Evolutionary conservation across 2,113 vertebrate species (phyloP), one percentile per base, ranked within the genome.

Genomic region (Xyliphius kryptos): DNA sequence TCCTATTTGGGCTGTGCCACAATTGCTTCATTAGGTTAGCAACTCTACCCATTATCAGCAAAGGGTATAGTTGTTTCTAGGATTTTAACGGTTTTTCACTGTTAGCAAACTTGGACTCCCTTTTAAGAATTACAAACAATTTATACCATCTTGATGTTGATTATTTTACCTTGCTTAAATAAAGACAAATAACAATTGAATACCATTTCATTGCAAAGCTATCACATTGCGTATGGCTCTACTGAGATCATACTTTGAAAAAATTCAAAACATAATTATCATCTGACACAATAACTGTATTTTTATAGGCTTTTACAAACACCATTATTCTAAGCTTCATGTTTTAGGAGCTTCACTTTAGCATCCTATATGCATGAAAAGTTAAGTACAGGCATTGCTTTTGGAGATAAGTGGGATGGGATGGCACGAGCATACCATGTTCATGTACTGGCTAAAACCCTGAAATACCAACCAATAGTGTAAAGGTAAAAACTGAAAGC

Each of bases 11-110:
- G 54, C 64, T 65, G 52, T 6, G 26, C 67, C 58, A 62, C 67
- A 14, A 56, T 50, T 70, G 65, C 68, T 46, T 72, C 67, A 63
- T 75, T 73, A 76, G 72, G 68, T 77, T 76, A 74, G 55, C 63
- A 61, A 48, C 68, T 74, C 56, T 68, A 67, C 46, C 71, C 19
- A 57, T 72, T 52, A 56, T 63, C 61, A 68, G 65, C 26, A 69
- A 71, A 72, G 66, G 22, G 50, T 66, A 36, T 58, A 66, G 52
- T 56, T 78, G 66, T 55, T 66, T 51, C 70, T 58, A 50, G 50
- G 40, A 64, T 44, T 61, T 69, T 38, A 68, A 51, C 64, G 63
- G 49, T 62, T 48, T 53, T 66, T 57, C 61, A 3, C 10, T 16
- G 51, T 66, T 36, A 69, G 48, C 19, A 41, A 47, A 61, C 17